Base-by-base conservation (phyloP, 1,140 invertebrate genomes). In the Diorhabda carinulata region DNA sequence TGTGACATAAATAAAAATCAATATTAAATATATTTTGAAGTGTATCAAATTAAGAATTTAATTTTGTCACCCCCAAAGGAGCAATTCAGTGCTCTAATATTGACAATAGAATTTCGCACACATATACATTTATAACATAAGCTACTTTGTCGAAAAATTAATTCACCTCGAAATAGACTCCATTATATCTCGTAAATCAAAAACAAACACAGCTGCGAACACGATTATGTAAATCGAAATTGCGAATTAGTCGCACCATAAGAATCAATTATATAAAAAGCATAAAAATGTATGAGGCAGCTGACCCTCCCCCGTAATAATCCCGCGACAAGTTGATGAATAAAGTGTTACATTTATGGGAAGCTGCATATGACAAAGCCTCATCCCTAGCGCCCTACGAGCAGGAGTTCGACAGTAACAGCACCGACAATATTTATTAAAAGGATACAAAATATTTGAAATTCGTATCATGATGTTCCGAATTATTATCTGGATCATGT, bases 291-390 rank as follows among this genome's bases (percentile, higher is more conserved):
- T 44, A 43, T 42, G 61, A 67, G 66, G 61, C 72, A 73, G 69
- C 72, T 73, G 72, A 47, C 44, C 72, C 69, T 60, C 72, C 72
- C 72, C 67, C 68, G 57, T 64, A 71, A 71, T 71, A 73, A 71
- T 70, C 67, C 66, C 3, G 63, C 67, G 67, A 70, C 72, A 73
- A 73, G 67, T 71, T 71, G 71, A 73, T 73, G 71, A 73, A 73
- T 70, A 73, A 73, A 67, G 68, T 70, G 71, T 72, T 70, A 75
- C 76, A 78, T 76, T 79, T 79, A 79, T 79, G 78, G 76, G 77
- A 79, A 79, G 76, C 74, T 78, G 77, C 77, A 76, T 78, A 79
- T 79, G 78, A 79, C 78, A 76, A 78, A 74, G 9, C 56, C 8
- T 62, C 61, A 61, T 44, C 62, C 40, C 61, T 64, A 8, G 57